These are phyloP conservation scores for Pantherophis guttatus DNA, from an alignment of 2,113 vertebrate species.

Conservation along the genomic window DNA sequence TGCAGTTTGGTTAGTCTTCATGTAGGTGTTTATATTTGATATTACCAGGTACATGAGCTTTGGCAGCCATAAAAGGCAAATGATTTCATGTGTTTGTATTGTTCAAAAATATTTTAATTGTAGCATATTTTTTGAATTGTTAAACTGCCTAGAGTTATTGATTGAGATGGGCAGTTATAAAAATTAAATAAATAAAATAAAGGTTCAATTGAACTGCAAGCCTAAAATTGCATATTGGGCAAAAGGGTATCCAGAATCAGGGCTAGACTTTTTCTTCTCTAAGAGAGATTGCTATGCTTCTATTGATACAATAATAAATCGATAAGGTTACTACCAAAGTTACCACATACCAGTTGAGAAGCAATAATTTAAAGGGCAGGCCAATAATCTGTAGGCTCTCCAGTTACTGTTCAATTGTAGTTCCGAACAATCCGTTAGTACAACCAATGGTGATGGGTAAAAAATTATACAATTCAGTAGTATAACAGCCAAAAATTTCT, in stretches of 20 bases:
- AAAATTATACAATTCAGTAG: not conserved
- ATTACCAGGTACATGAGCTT: not conserved
- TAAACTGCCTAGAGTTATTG: not conserved
- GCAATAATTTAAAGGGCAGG: not conserved
- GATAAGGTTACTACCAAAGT: not conserved
- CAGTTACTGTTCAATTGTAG: not conserved
- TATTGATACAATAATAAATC: not conserved
- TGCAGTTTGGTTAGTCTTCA: not conserved
- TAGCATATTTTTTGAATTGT: not conserved
- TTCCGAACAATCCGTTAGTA: not conserved
- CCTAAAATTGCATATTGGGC: not conserved
- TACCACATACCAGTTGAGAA: not conserved
- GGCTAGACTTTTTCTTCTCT: not conserved
- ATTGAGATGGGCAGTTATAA: not conserved
- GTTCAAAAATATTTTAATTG: not conserved
- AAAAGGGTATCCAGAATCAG: not conserved
- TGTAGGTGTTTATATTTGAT: not conserved
- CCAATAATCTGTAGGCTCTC: not conserved
- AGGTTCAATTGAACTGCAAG: not conserved
- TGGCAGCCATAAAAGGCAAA: not conserved
- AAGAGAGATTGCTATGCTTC: not conserved
- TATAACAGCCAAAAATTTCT: not conserved
- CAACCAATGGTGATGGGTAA: not conserved
- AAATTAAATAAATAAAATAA: not conserved
- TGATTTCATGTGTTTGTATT: not conserved